Base-by-base conservation (phyloP, 2,797 vertebrate species). In the Hylomyscus alleni region DNA sequence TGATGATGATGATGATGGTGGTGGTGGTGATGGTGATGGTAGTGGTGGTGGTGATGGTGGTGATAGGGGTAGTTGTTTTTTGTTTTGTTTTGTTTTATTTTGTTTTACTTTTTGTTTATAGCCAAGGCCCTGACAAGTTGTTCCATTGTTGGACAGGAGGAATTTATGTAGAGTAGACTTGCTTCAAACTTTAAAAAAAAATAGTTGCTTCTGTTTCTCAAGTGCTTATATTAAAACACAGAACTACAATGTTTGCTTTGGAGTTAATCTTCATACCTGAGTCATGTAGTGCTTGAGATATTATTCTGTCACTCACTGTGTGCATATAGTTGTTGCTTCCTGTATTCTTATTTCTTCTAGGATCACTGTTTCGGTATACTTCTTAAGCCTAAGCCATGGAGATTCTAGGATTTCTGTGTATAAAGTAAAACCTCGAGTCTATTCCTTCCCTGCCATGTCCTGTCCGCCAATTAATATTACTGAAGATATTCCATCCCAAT, bases 21-120 rank as follows among this genome's bases (percentile, higher is more conserved):
- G 11, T 65, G 26, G 3, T 31, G 26, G 26, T 31, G 11, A 1
- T 65, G 1, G 1, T 15, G 0, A 17, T 83, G 22, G 5, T 67
- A 13, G 26, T 62, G 22, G 5, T 67, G 13, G 13, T 31, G 29
- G 26, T 65, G 1, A 2, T 67, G 29, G 29, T 67, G 62, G 29
- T 31, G 24, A 11, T 62, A 7, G 10, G 29, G 26, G 3, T 65
- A 4, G 26, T 69, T 34, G 34, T n/a, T n/a, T 6, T 2, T n/a
- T 69, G 31, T 69, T 47, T 19, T 65, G 15, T n/a, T 78, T 50
- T 52, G 13, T 17, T 52, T 52, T 80, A 29, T 17, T n/a, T 54
- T 34, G 15, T 80, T n/a, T 54, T 12, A 9, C 15, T 80, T 80
- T 54, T 29, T 34, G 34, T 19, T 54, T 31, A 1, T 4, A 37